Evolutionary conservation across 2,113 vertebrate genomes (phyloP), one percentile per base, ranked within the genome.

Genomic region (Callospermophilus lateralis): DNA sequence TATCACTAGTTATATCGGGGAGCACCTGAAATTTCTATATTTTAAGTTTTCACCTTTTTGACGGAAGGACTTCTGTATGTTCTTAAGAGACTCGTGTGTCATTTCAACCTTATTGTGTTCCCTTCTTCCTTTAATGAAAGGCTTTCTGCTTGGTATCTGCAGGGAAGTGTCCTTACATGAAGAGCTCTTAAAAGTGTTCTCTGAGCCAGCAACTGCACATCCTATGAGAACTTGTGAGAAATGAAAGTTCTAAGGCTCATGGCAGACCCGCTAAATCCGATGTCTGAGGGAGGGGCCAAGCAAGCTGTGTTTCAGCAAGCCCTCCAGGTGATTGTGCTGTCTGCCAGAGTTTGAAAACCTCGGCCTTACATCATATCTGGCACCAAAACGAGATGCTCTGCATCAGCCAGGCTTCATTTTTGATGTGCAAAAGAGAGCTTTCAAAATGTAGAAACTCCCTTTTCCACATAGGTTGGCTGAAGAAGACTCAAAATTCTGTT

Each of bases 251-350:
- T 26, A 51, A 4, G n/a, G 58, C 39, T 26, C 22, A 3, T 11
- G 11, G 3, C 20, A 55, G 34, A 24, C 55, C 55, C 5, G 5
- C 20, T 24, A 26, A 39, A 3, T 88, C 84, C 34, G 6, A 77
- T 22, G 2, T 42, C 24, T 24, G 8, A 17, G 2, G 26, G 12
- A 61, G 20, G 45, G 11, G 1, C 30, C 17, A 22, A 4, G 2
- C 17, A 53, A 28, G 16, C 61, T 73, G 45, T 19, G 22, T 37
- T 67, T 67, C 3, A 37, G 30, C 30, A 73, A 45, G 30, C 3
- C 12, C 16, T 72, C 39, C 20, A 0, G 16, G 48, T 55, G 10
- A 84, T 20, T 28, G 42, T 30, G 28, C 8, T 19, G 7, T 45
- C 84, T 37, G 2, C 48, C 15, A 15, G 3, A 53, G 39, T 58